Conservation (phyloP, 2,888 invertebrate genomes). For the Clusia tigrina region DNA sequence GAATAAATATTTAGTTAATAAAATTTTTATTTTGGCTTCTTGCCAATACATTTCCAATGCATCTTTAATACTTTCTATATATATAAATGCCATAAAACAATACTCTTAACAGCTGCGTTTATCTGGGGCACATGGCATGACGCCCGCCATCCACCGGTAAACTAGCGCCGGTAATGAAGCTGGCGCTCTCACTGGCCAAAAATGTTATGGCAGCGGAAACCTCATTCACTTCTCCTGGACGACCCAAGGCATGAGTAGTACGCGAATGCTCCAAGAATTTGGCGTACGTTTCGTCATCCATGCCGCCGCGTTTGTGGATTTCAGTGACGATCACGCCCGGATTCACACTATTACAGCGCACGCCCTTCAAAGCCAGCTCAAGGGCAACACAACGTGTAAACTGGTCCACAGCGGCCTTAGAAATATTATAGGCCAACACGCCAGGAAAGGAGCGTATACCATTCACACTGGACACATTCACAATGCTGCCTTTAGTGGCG, state of each 20-base stretch:
- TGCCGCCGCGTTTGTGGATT: slow-evolving; percentile 85
- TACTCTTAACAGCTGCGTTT: too few relatives aligned
- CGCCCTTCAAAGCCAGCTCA: slow-evolving; percentile 81
- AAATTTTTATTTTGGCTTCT: too few relatives aligned
- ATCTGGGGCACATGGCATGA: slow-evolving; percentile 92
- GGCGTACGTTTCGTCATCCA: slow-evolving; percentile 81
- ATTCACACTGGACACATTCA: slow-evolving; percentile 94
- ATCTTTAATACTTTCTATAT: too few relatives aligned
- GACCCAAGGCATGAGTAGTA: slow-evolving; percentile 90
- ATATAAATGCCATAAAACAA: too few relatives aligned
- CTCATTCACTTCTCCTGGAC: slow-evolving; percentile 84
- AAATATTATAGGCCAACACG: slow-evolving; percentile 89
- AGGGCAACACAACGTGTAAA: slow-evolving; percentile 92
- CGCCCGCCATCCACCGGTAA: slow-evolving; percentile 95
- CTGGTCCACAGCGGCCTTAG: slow-evolving; percentile 94
- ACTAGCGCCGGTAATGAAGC: slow-evolving; percentile 89
- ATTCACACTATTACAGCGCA: slow-evolving; percentile 90
- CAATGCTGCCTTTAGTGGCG: slow-evolving; percentile 86
- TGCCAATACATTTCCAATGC: too few relatives aligned
- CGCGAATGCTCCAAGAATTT: slow-evolving; percentile 85
- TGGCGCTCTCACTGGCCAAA: slow-evolving; percentile 86
- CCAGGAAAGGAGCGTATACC: slow-evolving; percentile 91
- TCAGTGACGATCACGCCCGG: slow-evolving; percentile 90
- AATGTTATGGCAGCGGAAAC: slow-evolving; percentile 91
- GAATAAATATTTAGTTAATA: too few relatives aligned